Evolutionary conservation across 2,113 vertebrate species (phyloP), one percentile per base, ranked within the genome.

Genomic region (Proteles cristata): DNA sequence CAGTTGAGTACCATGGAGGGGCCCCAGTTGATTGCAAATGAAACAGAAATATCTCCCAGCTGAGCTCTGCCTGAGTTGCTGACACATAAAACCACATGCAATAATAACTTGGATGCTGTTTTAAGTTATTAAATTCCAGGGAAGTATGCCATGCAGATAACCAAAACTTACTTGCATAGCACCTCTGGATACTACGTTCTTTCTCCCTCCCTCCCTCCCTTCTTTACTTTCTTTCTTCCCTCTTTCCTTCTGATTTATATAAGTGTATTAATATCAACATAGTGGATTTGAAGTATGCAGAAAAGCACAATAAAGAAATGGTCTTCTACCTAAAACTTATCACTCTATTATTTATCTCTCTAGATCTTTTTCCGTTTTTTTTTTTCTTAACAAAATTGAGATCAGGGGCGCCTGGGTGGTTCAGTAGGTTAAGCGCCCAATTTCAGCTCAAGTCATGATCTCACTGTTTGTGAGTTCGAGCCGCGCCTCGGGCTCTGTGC

Each of bases 331-430:
- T 45, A 84, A 93, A 93, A 73, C 81, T 33, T 82, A 58, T 58
- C 58, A 80, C 69, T 12, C 11, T 63, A 25, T 28, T 63, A 63
- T 66, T 92, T 71, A 77, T 82, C 45, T 43, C 73, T 81, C 12
- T 26, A 33, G 73, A 25, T 84, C 53, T 94, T 93, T 69, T 53
- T 23, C n/a, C 88, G 14, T 86, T 86, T 55, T 17, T 45, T 45
- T 69, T 81, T 71, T 48, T 66, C 77, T 43, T 65, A 63, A 39
- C 28, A 83, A 92, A 96, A 90, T 31, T 96, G 50, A 50, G 50
- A 50, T 50, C 50, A 50, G 50, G 50, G 50, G 50, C 3, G 12
- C 50, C 50, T 50, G 11, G 50, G 50, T 50, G 50, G 12, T 12
- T 50, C 50, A 50, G 50, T 50, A 3, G 11, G 50, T 50, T 50